These are phyloP conservation scores for Lasioglossum morio DNA, from an alignment of 2,888 invertebrate genomes.

Conservation along the genomic window DNA sequence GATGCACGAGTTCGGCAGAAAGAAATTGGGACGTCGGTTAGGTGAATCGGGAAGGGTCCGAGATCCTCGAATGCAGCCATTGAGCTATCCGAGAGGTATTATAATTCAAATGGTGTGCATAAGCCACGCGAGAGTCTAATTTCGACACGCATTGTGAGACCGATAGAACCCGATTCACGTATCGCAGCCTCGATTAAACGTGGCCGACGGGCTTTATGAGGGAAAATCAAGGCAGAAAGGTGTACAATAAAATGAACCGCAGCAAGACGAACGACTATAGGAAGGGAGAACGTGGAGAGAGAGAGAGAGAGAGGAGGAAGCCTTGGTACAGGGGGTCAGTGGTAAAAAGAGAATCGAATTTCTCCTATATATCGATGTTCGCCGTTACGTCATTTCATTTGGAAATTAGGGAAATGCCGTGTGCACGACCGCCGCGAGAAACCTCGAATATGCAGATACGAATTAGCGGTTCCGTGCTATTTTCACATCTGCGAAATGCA, in stretches of 20 bases:
- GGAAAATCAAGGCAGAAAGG: slow-evolving; percentile 19
- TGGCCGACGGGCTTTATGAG: background rate
- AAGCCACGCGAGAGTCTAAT: slow-evolving; percentile 50
- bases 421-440: slow-evolving; percentile 30
- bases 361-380: slow-evolving; percentile 20
- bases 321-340: background rate
- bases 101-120: slow-evolving; percentile 49
- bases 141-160: slow-evolving; percentile 38
- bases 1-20: background rate
- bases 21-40: slow-evolving; percentile 13
- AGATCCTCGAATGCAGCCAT: slow-evolving; percentile 14
- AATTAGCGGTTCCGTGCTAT: slow-evolving; percentile 75
- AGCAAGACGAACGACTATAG: background rate
- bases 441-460: slow-evolving; percentile 61
- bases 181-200: slow-evolving; percentile 47
- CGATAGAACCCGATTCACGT: slow-evolving; percentile 50
- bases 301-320: no score
- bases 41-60: slow-evolving; percentile 19
- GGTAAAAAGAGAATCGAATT: slow-evolving; percentile 31
- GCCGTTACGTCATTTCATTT: slow-evolving; percentile 55
- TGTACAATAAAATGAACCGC: background rate
- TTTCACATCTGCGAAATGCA: slow-evolving; percentile 81
- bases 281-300: background rate
- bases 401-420: slow-evolving; percentile 58
- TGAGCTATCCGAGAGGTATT: slow-evolving; percentile 34